Evolutionary conservation across 2,113 vertebrate genomes (phyloP).

Genomic region (Oxyura jamaicensis): DNA sequence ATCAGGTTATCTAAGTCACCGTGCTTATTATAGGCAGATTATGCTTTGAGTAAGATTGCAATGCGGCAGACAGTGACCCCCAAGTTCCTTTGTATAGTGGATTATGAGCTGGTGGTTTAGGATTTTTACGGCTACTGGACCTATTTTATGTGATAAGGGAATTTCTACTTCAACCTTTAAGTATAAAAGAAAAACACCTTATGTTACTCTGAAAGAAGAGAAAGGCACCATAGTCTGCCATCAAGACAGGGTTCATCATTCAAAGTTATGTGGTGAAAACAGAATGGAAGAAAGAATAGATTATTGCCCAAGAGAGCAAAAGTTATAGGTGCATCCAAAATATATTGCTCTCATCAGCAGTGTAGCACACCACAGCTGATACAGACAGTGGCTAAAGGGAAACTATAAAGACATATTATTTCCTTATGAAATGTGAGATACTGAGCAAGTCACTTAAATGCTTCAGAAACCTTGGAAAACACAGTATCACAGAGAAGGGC

Average conservation of each 20-base stretch:
- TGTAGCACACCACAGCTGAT: too few species aligned
- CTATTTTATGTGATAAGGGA: neutral
- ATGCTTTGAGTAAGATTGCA: neutral
- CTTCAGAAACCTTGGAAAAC: neutral
- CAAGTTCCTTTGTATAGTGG: neutral
- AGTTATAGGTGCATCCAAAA: neutral
- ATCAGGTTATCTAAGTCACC: neutral
- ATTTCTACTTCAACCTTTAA: neutral
- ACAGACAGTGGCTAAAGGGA: neutral
- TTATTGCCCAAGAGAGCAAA: neutral
- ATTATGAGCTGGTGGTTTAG: neutral
- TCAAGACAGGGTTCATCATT: neutral
- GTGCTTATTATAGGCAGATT: neutral
- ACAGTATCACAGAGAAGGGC: fast-evolving
- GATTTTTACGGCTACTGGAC: neutral
- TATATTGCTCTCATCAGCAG: neutral
- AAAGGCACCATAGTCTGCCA: neutral
- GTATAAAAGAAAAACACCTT: neutral
- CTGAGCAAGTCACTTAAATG: neutral
- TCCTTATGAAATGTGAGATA: neutral
- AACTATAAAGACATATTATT: neutral
- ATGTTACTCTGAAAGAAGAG: neutral
- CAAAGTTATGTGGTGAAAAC: neutral
- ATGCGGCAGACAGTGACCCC: neutral
- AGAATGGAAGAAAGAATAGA: neutral